These are phyloP conservation scores for Rhynchotus rufescens DNA, from an alignment of 2,797 vertebrate species.

Conservation along the genomic window DNA sequence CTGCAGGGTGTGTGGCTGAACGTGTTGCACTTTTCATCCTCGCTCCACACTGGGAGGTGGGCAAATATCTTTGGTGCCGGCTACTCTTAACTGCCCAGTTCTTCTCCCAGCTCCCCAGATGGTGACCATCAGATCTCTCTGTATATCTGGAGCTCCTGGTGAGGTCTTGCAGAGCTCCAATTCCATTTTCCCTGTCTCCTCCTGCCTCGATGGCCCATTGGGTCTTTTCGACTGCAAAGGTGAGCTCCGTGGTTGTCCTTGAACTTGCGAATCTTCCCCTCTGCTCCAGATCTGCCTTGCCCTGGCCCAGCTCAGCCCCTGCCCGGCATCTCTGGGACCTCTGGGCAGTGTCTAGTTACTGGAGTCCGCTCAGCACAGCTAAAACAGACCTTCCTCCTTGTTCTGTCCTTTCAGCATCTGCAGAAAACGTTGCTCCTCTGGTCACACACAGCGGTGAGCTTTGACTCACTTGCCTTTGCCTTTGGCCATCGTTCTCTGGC, in stretches of 20 bases:
- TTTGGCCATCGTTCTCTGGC: not conserved
- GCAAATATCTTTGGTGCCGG: rapidly evolving
- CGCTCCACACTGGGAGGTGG: rapidly evolving
- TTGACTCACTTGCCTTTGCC: not conserved
- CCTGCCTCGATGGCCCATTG: not conserved
- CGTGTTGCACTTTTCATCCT: not conserved
- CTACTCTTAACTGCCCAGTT: rapidly evolving
- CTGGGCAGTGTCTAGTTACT: not conserved
- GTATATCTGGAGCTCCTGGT: not conserved
- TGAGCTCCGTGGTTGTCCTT: not conserved
- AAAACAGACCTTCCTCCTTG: not conserved
- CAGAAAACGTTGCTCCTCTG: not conserved
- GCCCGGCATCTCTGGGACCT: not conserved
- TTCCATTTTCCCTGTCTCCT: not conserved
- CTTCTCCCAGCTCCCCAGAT: not conserved
- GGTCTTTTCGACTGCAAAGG: not conserved
- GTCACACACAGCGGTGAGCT: rapidly evolving
- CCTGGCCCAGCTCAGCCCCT: not conserved
- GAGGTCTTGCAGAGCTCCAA: not conserved
- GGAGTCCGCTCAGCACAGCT: not conserved
- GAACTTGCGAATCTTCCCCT: not conserved
- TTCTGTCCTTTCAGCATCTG: not conserved
- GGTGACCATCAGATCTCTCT: not conserved
- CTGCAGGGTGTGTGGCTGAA: not conserved
- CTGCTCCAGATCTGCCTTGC: too few species aligned